Base-by-base conservation (phyloP, 2,797 vertebrate species). In the Megalops cyprinoides region DNA sequence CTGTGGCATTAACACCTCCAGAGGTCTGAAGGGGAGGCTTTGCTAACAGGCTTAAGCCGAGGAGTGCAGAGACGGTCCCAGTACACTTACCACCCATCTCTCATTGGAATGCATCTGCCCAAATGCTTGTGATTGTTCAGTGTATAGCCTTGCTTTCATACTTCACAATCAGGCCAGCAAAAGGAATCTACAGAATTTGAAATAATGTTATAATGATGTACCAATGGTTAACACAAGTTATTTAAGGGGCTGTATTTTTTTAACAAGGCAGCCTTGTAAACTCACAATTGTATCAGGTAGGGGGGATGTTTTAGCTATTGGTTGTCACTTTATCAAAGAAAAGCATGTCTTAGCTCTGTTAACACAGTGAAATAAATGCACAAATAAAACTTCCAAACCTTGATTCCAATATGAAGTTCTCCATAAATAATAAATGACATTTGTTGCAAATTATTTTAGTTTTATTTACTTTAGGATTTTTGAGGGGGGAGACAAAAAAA, bases 1-100 rank as follows among this genome's bases (percentile, higher is more conserved):
- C 67, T 0, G 4, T 9, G 44, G 65, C 53, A 34, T 56, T 60
- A 51, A 58, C 81, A 62, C 76, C 67, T 78, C 86, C 76, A 89
- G 85, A 82, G 85, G 83, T 80, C 46, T 88, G 87, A 91, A 87
- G 86, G 23, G 82, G 84, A 49, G 4, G 80, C 84, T 78, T 76
- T 58, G 62, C 69, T 44, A 55, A 69, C 74, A 71, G 39, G 62
- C 49, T 56, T n/a, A 46, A 69, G 74, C 25, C 28, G n/a, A 65
- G 37, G 80, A 49, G 71, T 18, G 31, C 31, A 51, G 15, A 15
- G 37, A 20, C 20, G 12, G 18, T 77, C 37, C 53, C 34, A 25
- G 34, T 10, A 20, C 15, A 15, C 18, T 9, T 37, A 39, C 46
- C 71, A 1, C 42, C 15, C 46, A 53, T 14, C 25, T 37, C 37